Conservation (phyloP, 2,888 invertebrate species). For the Sesia bembeciformis region DNA sequence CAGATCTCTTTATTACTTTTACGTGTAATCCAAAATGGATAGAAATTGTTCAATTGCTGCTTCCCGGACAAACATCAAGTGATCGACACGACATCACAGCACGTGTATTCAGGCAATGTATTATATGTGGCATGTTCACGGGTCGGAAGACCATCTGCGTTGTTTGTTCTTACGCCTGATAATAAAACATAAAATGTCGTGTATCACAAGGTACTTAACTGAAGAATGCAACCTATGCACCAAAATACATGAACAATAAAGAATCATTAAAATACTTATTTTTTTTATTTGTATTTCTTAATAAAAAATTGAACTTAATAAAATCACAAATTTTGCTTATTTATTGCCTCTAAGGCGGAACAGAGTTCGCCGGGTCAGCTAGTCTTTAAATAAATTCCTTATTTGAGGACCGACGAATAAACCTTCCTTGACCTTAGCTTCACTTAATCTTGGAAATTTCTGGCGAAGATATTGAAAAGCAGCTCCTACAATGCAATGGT, state of each 20-base stretch:
- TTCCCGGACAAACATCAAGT: conserved; percentile 9
- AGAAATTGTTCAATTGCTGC: conserved; percentile 13
- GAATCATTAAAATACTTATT: too few species aligned
- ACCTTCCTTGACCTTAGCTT: not conserved
- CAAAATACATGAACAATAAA: too few species aligned
- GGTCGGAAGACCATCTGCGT: too few species aligned
- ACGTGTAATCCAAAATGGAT: conserved; percentile 19
- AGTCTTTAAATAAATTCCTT: not conserved
- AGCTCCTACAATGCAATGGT: not conserved
- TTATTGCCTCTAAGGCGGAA: conserved; percentile 5
- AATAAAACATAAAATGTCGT: too few species aligned
- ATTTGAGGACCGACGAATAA: not conserved
- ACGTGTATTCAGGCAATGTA: conserved; percentile 12
- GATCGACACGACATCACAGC: conserved; percentile 15
- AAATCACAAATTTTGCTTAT: conserved; percentile 2
- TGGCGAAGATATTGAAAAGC: not conserved
- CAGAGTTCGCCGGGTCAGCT: conserved; percentile 2
- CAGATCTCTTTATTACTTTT: too few species aligned
- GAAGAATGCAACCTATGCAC: too few species aligned
- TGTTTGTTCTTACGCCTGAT: too few species aligned
- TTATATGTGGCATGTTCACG: too few species aligned
- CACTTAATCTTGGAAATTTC: too few species aligned
- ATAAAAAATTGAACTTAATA: too few species aligned
- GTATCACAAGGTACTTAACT: too few species aligned
- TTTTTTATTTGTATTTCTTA: too few species aligned